A percentile compares a stretch with the other conserved stretches of the same genome.
phyloP scores from a whole-genome alignment of 2,113 vertebrate species.

The Seriola rivoliana region DNA sequence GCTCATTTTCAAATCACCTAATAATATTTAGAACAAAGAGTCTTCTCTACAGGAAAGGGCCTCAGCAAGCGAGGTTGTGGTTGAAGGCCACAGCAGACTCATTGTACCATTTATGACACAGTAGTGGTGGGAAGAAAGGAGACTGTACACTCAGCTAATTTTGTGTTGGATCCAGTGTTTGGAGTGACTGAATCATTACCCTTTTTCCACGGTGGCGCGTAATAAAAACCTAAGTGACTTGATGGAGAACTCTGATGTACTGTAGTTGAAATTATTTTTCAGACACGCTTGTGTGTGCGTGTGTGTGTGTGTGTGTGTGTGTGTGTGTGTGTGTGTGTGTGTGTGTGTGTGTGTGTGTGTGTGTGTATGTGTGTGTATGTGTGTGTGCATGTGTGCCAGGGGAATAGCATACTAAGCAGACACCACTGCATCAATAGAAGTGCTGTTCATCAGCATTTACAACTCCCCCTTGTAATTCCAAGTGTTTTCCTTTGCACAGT shows the following conservation, averaged over 20 bases:
- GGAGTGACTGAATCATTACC: constrained; percentile 34
- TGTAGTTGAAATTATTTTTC: constrained; percentile 52
- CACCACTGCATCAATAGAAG: constrained; percentile 76
- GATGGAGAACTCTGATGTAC: constrained; percentile 51
- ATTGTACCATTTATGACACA: constrained; percentile 35
- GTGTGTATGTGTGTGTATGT: constrained; percentile 12
- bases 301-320: constrained; percentile 16
- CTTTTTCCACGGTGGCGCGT: not conserved
- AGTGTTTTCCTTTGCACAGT: constrained; percentile 59
- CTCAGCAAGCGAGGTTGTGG: constrained; percentile 18
- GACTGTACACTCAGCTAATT: constrained; percentile 58
- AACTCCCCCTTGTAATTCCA: constrained; percentile 60
- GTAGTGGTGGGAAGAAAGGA: constrained; percentile 18
- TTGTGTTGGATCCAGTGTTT: constrained; percentile 31
- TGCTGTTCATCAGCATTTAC: constrained; percentile 78
- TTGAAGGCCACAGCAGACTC: constrained; percentile 30
- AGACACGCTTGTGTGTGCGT: constrained; percentile 17
- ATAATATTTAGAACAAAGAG: constrained; percentile 67
- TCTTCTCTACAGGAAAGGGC: constrained; percentile 11
- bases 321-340: constrained; percentile 12
- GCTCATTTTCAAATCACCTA: constrained; percentile 71
- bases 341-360: too few species aligned
- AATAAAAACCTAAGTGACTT: constrained; percentile 58
- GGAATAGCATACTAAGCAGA: constrained; percentile 74
- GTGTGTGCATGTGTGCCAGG: constrained; percentile 29